Evolutionary conservation across 1,140 invertebrate species (phyloP).

Genomic region (Zeugodacus cucurbitae): DNA sequence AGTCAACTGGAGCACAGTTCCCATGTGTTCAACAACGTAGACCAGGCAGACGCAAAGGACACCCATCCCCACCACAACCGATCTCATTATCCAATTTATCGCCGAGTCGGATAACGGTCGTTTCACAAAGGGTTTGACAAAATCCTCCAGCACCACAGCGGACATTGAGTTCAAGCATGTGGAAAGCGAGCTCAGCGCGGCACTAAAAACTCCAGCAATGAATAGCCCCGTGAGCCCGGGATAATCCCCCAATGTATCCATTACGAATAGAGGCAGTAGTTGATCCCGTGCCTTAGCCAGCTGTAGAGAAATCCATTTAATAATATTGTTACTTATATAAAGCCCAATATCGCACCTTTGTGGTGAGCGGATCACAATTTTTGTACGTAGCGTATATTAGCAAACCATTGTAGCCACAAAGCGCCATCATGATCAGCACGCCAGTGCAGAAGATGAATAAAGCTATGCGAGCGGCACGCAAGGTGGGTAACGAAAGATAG

Average conservation of each 20-base stretch:
- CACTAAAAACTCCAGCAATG: conserved; percentile 77
- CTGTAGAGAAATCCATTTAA: conserved; percentile 53
- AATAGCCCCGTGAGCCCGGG: conserved; percentile 76
- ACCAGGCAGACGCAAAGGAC: conserved; percentile 68
- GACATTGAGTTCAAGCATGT: conserved; percentile 84
- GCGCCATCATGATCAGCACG: conserved; percentile 67
- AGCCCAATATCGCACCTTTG: conserved; percentile 64
- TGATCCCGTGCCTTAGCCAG: conserved; percentile 70
- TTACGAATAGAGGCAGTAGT: conserved; percentile 72
- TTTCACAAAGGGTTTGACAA: conserved; percentile 68
- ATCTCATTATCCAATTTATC: conserved; percentile 70
- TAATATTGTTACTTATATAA: background rate
- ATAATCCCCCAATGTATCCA: conserved; percentile 72
- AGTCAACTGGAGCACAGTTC: conserved; percentile 65
- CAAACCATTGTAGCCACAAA: conserved; percentile 78
- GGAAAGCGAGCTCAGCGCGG: conserved; percentile 78
- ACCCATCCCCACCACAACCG: conserved; percentile 70
- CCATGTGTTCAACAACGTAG: conserved; percentile 71
- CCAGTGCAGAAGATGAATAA: conserved; percentile 73
- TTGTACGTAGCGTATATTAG: conserved; percentile 80
- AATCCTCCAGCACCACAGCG: conserved; percentile 79
- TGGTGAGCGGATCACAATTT: conserved; percentile 77
- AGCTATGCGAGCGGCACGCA: conserved; percentile 73
- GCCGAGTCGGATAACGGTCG: conserved; percentile 66
- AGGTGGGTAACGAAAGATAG: conserved; percentile 74